Evolutionary conservation across 2,888 invertebrate genomes (phyloP).

Genomic region (Spisula subtruncata): DNA sequence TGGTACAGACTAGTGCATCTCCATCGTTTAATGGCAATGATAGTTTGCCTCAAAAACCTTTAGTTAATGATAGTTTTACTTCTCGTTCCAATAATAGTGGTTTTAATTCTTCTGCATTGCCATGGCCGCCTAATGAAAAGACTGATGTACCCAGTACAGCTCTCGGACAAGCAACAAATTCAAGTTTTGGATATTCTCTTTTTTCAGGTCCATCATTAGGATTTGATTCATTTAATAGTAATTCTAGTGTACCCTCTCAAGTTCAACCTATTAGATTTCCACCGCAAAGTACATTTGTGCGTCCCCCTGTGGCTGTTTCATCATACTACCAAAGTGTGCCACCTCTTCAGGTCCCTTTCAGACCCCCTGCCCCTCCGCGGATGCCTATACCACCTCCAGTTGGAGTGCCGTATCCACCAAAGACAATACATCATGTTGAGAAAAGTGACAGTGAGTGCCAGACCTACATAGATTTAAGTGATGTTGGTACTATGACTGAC

Average conservation of each 20-base stretch:
- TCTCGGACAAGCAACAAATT: slow-evolving; percentile 5
- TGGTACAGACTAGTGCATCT: slow-evolving; percentile 42
- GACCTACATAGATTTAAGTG: slow-evolving; percentile 32
- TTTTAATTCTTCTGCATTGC: slow-evolving; percentile 45
- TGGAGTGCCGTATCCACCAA: slow-evolving; percentile 42
- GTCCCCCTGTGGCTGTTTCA: slow-evolving; percentile 57
- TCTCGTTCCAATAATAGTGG: slow-evolving; percentile 35
- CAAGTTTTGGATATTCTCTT: slow-evolving; percentile 64
- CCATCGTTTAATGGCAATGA: slow-evolving; percentile 55
- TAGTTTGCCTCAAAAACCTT: slow-evolving; percentile 44
- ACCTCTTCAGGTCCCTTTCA: slow-evolving; percentile 19
- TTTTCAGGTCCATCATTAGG: slow-evolving; percentile 68
- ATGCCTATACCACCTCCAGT: slow-evolving; percentile 51
- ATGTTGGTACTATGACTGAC: slow-evolving; percentile 68
- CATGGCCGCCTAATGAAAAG: slow-evolving; percentile 20
- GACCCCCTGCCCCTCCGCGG: slow-evolving; percentile 20
- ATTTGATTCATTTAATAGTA: slow-evolving; percentile 55
- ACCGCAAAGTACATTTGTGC: slow-evolving; percentile 36
- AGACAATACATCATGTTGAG: slow-evolving; percentile 30
- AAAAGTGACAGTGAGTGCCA: slow-evolving; percentile 63
- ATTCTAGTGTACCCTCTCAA: slow-evolving; percentile 17
- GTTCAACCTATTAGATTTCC: slow-evolving; percentile 29
- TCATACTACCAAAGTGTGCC: slow-evolving; percentile 48
- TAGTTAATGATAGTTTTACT: slow-evolving; percentile 40
- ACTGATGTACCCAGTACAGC: background rate